These are phyloP conservation scores for Hirtodrosophila trivittata DNA, from an alignment of 2,888 invertebrate species.

Conservation along the genomic window DNA sequence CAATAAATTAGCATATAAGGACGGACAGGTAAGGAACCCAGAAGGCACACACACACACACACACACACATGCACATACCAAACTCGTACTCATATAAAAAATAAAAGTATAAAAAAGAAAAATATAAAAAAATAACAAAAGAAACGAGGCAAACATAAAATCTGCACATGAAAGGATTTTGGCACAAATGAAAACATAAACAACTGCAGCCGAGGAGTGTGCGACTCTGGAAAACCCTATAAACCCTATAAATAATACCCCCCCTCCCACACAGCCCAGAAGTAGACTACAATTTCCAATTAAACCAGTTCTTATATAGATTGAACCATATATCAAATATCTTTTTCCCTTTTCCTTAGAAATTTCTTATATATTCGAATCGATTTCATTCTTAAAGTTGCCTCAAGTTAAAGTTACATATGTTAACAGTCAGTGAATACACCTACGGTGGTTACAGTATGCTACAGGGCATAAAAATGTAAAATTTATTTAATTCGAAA, in stretches of 20 bases:
- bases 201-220: constrained; percentile 20
- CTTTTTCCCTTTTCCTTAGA: too few relatives aligned
- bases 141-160: constrained; percentile 45
- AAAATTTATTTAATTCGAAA: constrained; percentile 62
- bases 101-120: constrained; percentile 17
- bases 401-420: too few relatives aligned
- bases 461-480: constrained; percentile 41
- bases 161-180: constrained; percentile 57
- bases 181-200: constrained; percentile 58
- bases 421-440: too few relatives aligned
- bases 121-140: constrained; percentile 25
- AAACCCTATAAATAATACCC: not conserved
- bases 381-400: too few relatives aligned
- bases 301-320: not conserved
- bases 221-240: constrained; percentile 3
- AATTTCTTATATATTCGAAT: too few relatives aligned
- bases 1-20: constrained; percentile 77
- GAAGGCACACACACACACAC: constrained; percentile 7
- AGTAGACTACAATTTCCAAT: constrained; percentile 43
- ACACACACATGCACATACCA: not conserved
- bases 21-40: constrained; percentile 39
- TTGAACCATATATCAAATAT: not conserved
- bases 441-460: not conserved
- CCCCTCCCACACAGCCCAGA: constrained; percentile 16
- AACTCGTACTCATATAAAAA: not conserved